Evolutionary conservation across 1,140 invertebrate species (phyloP).

Genomic region (Antheraea pernyi): DNA sequence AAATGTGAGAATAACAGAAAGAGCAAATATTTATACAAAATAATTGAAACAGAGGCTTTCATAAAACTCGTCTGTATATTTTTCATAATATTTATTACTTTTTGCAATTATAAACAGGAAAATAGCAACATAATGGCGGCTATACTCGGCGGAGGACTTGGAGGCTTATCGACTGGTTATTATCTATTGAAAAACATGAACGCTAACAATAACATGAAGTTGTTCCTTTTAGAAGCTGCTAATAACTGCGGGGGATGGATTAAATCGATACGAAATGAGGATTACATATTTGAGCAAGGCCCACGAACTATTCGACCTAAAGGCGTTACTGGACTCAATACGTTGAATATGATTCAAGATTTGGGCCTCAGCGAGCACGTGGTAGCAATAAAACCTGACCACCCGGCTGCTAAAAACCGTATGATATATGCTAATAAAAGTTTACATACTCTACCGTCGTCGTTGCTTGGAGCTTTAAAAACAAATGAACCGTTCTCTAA

Average conservation of each 20-base stretch:
- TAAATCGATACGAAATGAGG: constrained; percentile 81
- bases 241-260: constrained; percentile 93
- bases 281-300: constrained; percentile 90
- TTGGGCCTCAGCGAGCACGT: constrained; percentile 83
- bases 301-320: constrained; percentile 90
- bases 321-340: constrained; percentile 86
- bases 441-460: constrained; percentile 86
- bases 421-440: constrained; percentile 89
- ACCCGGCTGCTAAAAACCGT: constrained; percentile 85
- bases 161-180: constrained; percentile 82
- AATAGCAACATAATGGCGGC: constrained; percentile 53
- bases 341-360: constrained; percentile 89
- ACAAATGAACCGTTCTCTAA: constrained; percentile 86
- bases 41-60: neutral
- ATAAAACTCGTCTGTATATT: neutral
- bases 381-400: constrained; percentile 79
- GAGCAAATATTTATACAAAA: neutral
- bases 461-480: constrained; percentile 81
- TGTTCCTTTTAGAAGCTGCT: constrained; percentile 86
- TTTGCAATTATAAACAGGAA: neutral
- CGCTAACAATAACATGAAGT: constrained; percentile 57
- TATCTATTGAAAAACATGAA: constrained; percentile 80
- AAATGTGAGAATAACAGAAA: neutral
- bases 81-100: neutral
- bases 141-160: constrained; percentile 82